Evolutionary conservation across 2,797 vertebrate genomes (phyloP).

Genomic region (Sebastes itinus): DNA sequence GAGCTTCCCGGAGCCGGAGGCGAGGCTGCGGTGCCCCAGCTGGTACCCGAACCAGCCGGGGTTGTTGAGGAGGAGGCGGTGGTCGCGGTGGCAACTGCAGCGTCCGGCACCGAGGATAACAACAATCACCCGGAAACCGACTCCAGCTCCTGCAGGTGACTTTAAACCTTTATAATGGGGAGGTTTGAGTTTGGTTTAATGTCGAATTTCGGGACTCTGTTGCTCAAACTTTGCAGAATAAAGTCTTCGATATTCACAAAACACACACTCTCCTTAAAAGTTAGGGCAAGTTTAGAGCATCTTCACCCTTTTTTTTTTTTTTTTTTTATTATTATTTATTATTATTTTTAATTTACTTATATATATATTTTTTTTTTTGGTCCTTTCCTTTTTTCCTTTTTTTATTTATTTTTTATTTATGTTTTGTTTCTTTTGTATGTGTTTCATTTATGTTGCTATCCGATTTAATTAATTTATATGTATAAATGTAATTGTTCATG

Average conservation of each 20-base stretch:
- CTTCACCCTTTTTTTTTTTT: too few relatives aligned
- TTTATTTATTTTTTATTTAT: too few relatives aligned
- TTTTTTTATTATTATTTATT: too few relatives aligned
- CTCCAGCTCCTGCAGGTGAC: slow-evolving; percentile 95
- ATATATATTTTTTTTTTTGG: too few relatives aligned
- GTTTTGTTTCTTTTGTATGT: too few relatives aligned
- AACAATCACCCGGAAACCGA: slow-evolving; percentile 88
- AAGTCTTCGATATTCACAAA: not conserved
- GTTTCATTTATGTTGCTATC: too few relatives aligned
- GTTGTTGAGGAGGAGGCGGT: slow-evolving; percentile 79
- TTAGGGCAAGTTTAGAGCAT: slow-evolving; percentile 1
- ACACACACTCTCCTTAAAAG: slow-evolving; percentile 3
- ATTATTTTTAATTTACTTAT: too few relatives aligned
- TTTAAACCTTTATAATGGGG: not conserved
- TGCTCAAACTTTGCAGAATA: not conserved
- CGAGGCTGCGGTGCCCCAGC: slow-evolving; percentile 79
- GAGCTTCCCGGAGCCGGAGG: slow-evolving; percentile 69
- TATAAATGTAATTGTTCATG: too few relatives aligned
- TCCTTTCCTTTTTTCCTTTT: too few relatives aligned
- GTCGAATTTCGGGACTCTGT: not conserved
- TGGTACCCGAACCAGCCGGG: slow-evolving; percentile 72
- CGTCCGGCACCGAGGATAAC: slow-evolving; percentile 87
- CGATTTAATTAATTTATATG: too few relatives aligned
- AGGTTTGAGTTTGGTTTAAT: not conserved
- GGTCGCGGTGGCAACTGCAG: slow-evolving; percentile 39